Evolutionary conservation across 1,140 invertebrate species (phyloP).

Genomic region (Conus betulinus): DNA sequence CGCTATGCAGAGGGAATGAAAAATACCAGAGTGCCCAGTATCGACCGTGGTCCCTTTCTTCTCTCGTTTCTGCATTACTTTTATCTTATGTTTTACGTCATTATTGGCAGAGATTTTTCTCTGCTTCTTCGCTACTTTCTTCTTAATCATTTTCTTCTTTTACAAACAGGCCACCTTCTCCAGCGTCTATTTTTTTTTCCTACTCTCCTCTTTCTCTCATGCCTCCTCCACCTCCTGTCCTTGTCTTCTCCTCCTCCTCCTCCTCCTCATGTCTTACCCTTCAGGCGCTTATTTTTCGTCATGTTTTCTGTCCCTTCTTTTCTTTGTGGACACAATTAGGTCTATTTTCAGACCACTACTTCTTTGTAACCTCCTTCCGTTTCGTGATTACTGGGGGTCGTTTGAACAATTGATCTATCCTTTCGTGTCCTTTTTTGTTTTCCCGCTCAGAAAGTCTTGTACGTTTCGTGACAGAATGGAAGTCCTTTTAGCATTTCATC

Average conservation of each 20-base stretch:
- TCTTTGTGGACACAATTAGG: not conserved
- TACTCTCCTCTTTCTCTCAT: too few species aligned
- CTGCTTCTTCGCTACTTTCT: not conserved
- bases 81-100: too few species aligned
- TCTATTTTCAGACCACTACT: not conserved
- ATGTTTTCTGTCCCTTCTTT: too few species aligned
- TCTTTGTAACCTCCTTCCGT: not conserved
- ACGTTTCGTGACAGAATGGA: too few species aligned
- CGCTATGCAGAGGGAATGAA: too few species aligned
- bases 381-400: not conserved
- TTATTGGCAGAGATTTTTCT: not conserved
- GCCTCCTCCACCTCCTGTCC: not conserved
- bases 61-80: not conserved
- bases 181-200: not conserved
- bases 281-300: not conserved
- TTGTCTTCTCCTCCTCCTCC: not conserved
- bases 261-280: too few species aligned
- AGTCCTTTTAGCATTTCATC: too few species aligned
- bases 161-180: not conserved
- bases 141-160: not conserved
- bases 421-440: too few species aligned
- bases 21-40: too few species aligned
- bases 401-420: too few species aligned
- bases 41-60: not conserved
- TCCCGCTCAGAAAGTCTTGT: too few species aligned